phyloP scores from a whole-genome alignment of 2,797 vertebrate genomes.

The Eutrigla gurnardus region DNA sequence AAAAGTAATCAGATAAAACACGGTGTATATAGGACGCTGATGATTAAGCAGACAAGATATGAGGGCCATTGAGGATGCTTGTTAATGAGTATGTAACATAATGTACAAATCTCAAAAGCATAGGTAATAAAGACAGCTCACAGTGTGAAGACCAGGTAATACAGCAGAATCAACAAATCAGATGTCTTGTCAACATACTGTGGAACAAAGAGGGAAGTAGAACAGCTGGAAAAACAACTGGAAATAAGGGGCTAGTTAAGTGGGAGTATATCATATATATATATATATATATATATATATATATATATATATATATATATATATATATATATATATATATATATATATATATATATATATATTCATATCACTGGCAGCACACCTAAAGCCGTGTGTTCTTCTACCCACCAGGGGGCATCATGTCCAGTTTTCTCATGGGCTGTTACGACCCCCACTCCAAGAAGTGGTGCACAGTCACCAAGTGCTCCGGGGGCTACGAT shows the following conservation, averaged over 20 bases:
- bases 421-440: slow-evolving; percentile 99
- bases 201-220: background rate
- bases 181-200: slow-evolving; percentile 2
- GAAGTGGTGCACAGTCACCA: slow-evolving; percentile 99
- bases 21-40: background rate
- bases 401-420: slow-evolving; percentile 91
- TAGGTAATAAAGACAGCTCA: slow-evolving; percentile 36
- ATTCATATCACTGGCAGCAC: background rate
- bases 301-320: too few relatives aligned
- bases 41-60: slow-evolving; percentile 4
- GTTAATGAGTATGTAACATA: slow-evolving; percentile 31
- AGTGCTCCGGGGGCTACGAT: slow-evolving; percentile 95
- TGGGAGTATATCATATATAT: too few relatives aligned
- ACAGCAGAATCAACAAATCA: slow-evolving; percentile 24
- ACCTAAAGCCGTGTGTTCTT: background rate
- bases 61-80: slow-evolving; percentile 7
- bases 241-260: background rate
- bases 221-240: background rate
- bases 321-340: too few relatives aligned
- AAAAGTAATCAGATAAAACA: slow-evolving; percentile 9
- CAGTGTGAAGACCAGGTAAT: slow-evolving; percentile 15
- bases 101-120: slow-evolving; percentile 26
- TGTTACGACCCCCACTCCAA: slow-evolving; percentile 93
- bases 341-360: too few relatives aligned
- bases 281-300: too few relatives aligned